Evolutionary conservation across 2,888 invertebrate species (phyloP).

Genomic region (Chouioia cunea): DNA sequence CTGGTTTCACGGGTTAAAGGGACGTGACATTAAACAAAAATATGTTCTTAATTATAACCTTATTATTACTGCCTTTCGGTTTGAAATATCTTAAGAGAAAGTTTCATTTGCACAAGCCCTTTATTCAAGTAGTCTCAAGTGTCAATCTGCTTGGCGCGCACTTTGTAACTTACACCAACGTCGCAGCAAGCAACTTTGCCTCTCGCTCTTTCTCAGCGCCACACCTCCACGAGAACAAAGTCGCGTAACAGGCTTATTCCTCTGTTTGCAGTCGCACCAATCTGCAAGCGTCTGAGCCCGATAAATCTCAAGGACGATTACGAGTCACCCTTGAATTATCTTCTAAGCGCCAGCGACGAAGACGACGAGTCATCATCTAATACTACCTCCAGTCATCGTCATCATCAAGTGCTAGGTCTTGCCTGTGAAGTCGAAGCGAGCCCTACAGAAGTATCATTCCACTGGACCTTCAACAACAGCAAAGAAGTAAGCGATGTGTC

Average conservation of each 20-base stretch:
- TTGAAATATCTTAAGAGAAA: no score
- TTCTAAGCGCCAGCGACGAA: background rate
- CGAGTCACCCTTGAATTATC: background rate
- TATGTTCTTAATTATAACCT: no score
- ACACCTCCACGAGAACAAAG: background rate
- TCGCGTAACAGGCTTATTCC: background rate
- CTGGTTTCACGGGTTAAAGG: no score
- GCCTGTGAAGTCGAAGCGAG: slow-evolving; percentile 91
- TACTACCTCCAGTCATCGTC: background rate
- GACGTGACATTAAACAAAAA: no score
- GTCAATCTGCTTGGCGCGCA: background rate
- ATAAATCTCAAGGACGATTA: slow-evolving; percentile 5
- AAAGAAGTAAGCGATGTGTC: slow-evolving; percentile 86
- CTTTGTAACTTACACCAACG: no score
- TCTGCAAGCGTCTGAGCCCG: slow-evolving; percentile 59
- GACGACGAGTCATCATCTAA: slow-evolving; percentile 16
- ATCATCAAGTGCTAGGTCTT: slow-evolving; percentile 82
- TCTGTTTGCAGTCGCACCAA: slow-evolving; percentile 59
- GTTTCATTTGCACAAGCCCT: no score
- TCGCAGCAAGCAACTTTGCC: background rate
- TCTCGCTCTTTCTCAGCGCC: background rate
- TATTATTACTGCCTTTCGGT: no score
- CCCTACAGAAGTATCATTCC: slow-evolving; percentile 85
- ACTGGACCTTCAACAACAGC: slow-evolving; percentile 92
- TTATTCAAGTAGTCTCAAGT: background rate